phyloP scores from a whole-genome alignment of 2,797 vertebrate species.

The Paguma larvata region DNA sequence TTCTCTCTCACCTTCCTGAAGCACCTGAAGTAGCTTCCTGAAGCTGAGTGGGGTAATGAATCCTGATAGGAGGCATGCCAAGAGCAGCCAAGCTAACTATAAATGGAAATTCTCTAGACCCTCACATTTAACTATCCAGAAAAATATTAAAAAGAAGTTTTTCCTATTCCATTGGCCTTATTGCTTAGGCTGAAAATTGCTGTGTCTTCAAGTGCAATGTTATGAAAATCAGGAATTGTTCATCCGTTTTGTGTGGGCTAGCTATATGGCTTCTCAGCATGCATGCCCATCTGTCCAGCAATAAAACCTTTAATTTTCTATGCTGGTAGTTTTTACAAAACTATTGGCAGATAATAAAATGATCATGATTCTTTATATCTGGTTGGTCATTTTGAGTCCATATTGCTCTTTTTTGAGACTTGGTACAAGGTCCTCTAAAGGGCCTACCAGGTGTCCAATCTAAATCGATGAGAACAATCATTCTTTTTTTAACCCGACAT shows the following conservation, averaged over 20 bases:
- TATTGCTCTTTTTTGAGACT: conserved; percentile 57
- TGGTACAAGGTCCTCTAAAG: conserved; percentile 8
- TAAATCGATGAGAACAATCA: conserved; percentile 60
- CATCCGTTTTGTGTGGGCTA: conserved; percentile 47
- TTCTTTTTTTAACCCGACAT: conserved; percentile 56
- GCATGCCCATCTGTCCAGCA: conserved; percentile 71
- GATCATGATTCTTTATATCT: conserved; percentile 52
- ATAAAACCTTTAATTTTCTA: conserved; percentile 76
- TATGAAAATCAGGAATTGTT: conserved; percentile 66
- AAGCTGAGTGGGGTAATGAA: conserved; percentile 25
- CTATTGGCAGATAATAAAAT: conserved; percentile 70
- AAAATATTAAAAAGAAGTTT: conserved; percentile 60
- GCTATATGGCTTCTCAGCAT: conserved; percentile 61
- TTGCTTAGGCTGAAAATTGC: conserved; percentile 67
- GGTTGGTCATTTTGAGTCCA: conserved; percentile 69
- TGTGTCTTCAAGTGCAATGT: conserved; percentile 61
- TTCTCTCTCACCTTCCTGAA: background rate
- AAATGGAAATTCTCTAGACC: conserved; percentile 55
- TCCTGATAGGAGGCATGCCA: conserved; percentile 11
- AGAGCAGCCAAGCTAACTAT: conserved; percentile 22
- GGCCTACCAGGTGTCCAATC: conserved; percentile 56
- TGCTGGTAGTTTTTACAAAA: conserved; percentile 68
- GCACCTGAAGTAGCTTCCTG: background rate
- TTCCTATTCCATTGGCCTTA: conserved; percentile 50
- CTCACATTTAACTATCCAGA: conserved; percentile 57